phyloP scores from a whole-genome alignment of 2,888 invertebrate species.

The Germaria angustata region DNA sequence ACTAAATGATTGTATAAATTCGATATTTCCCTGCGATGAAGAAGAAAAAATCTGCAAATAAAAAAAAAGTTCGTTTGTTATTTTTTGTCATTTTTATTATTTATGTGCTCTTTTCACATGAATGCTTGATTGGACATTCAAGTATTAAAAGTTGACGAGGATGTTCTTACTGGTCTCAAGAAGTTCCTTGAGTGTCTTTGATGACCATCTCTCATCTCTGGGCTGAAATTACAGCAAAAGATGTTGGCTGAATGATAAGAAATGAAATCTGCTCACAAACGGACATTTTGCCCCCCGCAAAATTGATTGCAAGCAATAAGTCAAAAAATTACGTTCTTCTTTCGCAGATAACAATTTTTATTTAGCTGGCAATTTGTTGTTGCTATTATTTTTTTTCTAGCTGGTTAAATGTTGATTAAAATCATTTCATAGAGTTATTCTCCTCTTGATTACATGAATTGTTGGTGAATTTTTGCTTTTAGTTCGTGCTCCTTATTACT shows the following conservation, averaged over 20 bases:
- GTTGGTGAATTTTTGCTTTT: slow-evolving; percentile 3
- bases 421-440: slow-evolving; percentile 41
- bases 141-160: slow-evolving; percentile 69
- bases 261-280: slow-evolving; percentile 48
- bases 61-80: slow-evolving; percentile 41
- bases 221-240: slow-evolving; percentile 40
- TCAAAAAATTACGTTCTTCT: slow-evolving; percentile 69
- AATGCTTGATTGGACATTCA: slow-evolving; percentile 79
- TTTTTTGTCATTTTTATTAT: slow-evolving; percentile 73
- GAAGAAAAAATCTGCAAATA: background rate
- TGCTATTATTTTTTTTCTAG: background rate
- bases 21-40: slow-evolving; percentile 4
- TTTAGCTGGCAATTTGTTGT: slow-evolving; percentile 36
- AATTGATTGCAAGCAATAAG: slow-evolving; percentile 79
- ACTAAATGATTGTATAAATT: slow-evolving; percentile 38
- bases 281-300: slow-evolving; percentile 70
- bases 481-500: background rate
- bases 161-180: slow-evolving; percentile 5
- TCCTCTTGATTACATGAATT: slow-evolving; percentile 37
- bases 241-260: slow-evolving; percentile 58
- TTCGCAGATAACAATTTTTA: slow-evolving; percentile 48
- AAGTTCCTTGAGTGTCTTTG: background rate
- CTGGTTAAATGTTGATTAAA: slow-evolving; percentile 47
- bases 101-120: slow-evolving; percentile 78
- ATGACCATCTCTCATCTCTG: background rate